phyloP scores from a whole-genome alignment of 1,140 invertebrate genomes.

The Orchesella cincta region DNA sequence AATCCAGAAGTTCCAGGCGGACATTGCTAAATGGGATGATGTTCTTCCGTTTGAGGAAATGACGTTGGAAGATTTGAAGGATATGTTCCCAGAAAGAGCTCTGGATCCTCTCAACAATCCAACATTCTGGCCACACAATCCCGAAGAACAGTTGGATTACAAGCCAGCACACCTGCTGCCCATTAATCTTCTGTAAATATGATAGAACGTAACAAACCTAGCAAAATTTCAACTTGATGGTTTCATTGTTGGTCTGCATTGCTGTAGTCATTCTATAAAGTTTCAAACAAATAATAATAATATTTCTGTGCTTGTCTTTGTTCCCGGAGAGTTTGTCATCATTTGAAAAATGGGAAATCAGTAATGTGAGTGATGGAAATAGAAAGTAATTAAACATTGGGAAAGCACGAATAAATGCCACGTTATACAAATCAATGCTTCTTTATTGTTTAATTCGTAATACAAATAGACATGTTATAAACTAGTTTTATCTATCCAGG shows the following conservation, averaged over 20 bases:
- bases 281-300: no score
- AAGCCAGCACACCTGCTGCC: background rate
- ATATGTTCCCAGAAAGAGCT: conserved; percentile 60
- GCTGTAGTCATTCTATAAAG: no score
- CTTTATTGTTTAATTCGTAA: no score
- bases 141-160: conserved; percentile 59
- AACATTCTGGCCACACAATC: conserved; percentile 77
- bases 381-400: no score
- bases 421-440: no score
- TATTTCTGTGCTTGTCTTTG: background rate
- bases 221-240: no score
- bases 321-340: background rate
- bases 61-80: conserved; percentile 81
- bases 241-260: no score
- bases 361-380: background rate
- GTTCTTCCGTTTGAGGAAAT: conserved; percentile 77
- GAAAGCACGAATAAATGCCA: no score
- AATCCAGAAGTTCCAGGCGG: conserved; percentile 59
- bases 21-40: conserved; percentile 64
- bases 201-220: background rate
- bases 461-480: no score
- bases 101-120: conserved; percentile 71
- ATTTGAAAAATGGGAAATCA: background rate
- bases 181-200: background rate
- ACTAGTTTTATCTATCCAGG: no score